Conservation (phyloP, 2,797 vertebrate species). For the Geotrypetes seraphini region DNA sequence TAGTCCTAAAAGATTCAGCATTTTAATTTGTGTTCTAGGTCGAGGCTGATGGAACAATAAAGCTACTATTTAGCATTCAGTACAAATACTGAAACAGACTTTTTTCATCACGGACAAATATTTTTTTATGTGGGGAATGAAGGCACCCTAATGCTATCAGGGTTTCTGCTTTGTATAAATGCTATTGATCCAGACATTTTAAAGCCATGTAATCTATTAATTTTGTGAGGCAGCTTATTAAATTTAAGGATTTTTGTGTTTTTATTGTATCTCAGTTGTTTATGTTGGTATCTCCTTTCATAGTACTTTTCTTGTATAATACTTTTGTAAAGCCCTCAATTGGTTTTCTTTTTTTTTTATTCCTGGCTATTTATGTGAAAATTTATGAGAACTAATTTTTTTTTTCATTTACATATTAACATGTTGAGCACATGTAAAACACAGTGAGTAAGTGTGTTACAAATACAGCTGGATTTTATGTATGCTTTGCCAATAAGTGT, state of each 20-base stretch:
- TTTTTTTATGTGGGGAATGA: conserved; percentile 52
- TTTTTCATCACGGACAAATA: conserved; percentile 44
- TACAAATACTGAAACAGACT: conserved; percentile 46
- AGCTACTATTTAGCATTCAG: conserved; percentile 23
- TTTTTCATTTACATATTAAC: conserved; percentile 90
- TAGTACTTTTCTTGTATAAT: conserved; percentile 74
- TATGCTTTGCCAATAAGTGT: conserved; percentile 98
- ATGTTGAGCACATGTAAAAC: conserved; percentile 86
- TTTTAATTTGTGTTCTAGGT: conserved; percentile 25
- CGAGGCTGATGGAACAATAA: conserved; percentile 17
- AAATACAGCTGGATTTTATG: conserved; percentile 95
- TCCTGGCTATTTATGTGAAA: conserved; percentile 89
- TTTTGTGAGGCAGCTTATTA: conserved; percentile 78
- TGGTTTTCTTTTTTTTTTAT: conserved; percentile 41
- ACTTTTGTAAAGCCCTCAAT: conserved; percentile 69
- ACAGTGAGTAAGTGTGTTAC: conserved; percentile 91
- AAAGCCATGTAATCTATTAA: conserved; percentile 78
- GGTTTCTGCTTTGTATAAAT: conserved; percentile 61
- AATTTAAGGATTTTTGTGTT: conserved; percentile 60
- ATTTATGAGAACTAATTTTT: conserved; percentile 86
- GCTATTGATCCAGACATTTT: conserved; percentile 60
- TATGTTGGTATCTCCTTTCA: conserved; percentile 53
- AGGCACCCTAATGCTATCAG: conserved; percentile 41
- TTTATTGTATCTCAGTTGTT: conserved; percentile 61
- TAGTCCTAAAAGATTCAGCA: conserved; percentile 31